Percentiles rank a stretch among this genome's conserved stretches.
phyloP scores from a whole-genome alignment of 2,888 invertebrate genomes.

The Hedychridium roseum region DNA sequence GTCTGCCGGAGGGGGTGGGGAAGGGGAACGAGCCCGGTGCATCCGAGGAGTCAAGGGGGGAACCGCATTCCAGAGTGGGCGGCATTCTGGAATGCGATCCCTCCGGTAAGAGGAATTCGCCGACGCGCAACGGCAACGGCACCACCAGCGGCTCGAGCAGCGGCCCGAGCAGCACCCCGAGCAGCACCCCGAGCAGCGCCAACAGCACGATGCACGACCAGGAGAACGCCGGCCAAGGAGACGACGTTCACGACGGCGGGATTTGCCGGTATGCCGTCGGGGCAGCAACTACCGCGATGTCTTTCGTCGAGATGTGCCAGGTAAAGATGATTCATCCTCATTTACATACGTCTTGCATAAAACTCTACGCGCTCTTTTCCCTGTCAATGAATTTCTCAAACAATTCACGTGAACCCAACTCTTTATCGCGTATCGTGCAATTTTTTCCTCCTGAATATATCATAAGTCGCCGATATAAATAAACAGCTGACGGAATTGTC shows the following conservation, averaged over 20 bases:
- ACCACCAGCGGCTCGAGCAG: conserved; percentile 51
- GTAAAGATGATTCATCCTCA: conserved; percentile 45
- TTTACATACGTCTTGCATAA: too few relatives aligned
- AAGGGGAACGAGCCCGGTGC: conserved; percentile 43
- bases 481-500: too few relatives aligned
- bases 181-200: conserved; percentile 10
- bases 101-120: conserved; percentile 58
- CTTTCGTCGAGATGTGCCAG: conserved; percentile 61
- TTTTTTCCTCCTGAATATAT: too few relatives aligned
- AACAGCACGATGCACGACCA: conserved; percentile 13
- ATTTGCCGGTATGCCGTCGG: conserved; percentile 58
- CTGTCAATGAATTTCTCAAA: too few relatives aligned
- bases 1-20: conserved; percentile 36
- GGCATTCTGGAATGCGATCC: conserved; percentile 61
- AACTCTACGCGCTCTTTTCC: too few relatives aligned
- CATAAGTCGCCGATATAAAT: too few relatives aligned
- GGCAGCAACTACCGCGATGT: conserved; percentile 53
- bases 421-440: too few relatives aligned
- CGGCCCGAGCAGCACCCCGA: conserved; percentile 40
- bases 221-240: conserved; percentile 20
- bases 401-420: too few relatives aligned
- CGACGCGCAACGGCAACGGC: conserved; percentile 42
- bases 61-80: conserved; percentile 63
- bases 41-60: too few relatives aligned
- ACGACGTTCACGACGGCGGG: conserved; percentile 37